These are phyloP conservation scores for Stomatorhinus ivindoensis DNA, from an alignment of 2,113 vertebrate species.

Conservation along the genomic window DNA sequence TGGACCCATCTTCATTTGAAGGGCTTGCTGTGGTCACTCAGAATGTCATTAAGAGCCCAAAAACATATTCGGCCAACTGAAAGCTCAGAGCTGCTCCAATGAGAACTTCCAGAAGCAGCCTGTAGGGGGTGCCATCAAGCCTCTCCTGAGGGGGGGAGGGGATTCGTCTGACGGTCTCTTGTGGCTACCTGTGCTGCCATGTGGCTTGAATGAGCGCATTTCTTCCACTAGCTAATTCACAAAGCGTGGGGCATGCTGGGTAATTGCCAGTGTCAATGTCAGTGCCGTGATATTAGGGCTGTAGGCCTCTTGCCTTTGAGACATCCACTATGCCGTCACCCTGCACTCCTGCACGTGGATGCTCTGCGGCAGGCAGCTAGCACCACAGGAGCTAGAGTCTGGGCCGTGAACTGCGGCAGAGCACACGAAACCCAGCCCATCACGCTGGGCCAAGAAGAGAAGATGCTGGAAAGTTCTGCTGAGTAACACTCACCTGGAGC, in stretches of 20 bases:
- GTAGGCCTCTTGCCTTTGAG: not conserved
- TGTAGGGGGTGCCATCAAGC: not conserved
- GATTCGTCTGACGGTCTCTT: not conserved
- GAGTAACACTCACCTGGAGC: not conserved
- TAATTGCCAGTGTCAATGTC: not conserved
- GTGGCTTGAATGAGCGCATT: not conserved
- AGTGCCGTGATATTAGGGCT: not conserved
- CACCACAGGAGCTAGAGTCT: not conserved
- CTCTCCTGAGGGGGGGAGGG: not conserved
- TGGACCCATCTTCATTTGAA: not conserved
- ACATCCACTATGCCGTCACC: not conserved
- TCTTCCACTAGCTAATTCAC: not conserved
- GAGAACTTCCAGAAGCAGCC: not conserved
- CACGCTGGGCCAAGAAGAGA: not conserved
- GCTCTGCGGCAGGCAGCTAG: not conserved
- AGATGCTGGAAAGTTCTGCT: not conserved
- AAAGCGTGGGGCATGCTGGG: not conserved
- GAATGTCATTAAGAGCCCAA: not conserved
- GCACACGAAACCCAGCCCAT: not conserved
- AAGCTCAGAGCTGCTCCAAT: not conserved
- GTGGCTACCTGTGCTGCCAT: not conserved
- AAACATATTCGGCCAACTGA: not conserved
- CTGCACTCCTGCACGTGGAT: not conserved
- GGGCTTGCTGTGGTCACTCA: not conserved
- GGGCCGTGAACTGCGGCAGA: not conserved